Evolutionary conservation across 2,797 vertebrate species (phyloP), one percentile per base, ranked within the genome.

Genomic region (Pantherophis alleghaniensis): DNA sequence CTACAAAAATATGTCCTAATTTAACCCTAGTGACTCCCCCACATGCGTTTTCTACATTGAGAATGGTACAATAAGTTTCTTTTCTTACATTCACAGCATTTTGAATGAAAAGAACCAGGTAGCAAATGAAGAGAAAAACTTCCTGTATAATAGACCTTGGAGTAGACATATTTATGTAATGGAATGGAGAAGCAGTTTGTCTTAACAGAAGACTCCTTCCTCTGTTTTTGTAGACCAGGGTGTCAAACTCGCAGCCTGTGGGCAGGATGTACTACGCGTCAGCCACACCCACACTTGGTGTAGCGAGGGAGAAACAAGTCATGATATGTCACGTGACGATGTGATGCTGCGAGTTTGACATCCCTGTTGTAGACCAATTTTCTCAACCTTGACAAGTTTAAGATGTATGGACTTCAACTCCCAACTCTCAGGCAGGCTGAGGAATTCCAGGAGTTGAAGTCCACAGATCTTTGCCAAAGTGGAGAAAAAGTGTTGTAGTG

Each of bases 211-310:
- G 7, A 83, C 37, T 42, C 20, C 37, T 83, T 47, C 9, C 20
- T 83, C 18, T 2, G 20, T 83, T 83, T 37, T 47, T 42, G n/a
- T 28, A 63, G 20, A 59, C 57, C 57, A 20, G 57, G 3, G 57
- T 59, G 20, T 59, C 57, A 59, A 57, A 57, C 16, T 0, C 1
- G 5, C 14, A 16, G 56, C 13, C 56, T 4, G 1, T 4, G 14
- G 14, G 13, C 56, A 4, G 4, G 4, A 57, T 57, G 16, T 10
- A 3, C 14, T 13, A 56, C 1, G 0, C 13, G 13, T 0, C 16
- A 18, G 56, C 0, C 56, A 57, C 56, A 16, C 56, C 56, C 56
- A 57, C 4, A 3, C 56, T 13, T 18, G 13, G 56, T 57, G 13
- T 57, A 57, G 56, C 4, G 4, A 57, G 16, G 16, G 56, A 13